Evolutionary conservation across 2,113 vertebrate genomes (phyloP), one percentile per base, ranked within the genome.

Genomic region (Eulemur macaco): DNA sequence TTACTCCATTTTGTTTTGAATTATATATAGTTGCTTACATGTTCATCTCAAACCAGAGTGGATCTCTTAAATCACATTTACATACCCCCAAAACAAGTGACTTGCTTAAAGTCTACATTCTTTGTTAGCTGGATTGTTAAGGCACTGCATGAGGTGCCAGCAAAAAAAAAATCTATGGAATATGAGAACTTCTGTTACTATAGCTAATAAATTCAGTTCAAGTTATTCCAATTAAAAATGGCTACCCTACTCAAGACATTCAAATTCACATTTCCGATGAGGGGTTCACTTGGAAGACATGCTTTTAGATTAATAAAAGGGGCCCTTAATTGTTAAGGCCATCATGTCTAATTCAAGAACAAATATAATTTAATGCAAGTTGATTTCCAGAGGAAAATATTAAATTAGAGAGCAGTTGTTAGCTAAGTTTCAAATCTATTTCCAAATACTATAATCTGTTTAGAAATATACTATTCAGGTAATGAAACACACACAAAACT

Each of bases 211-310:
- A 74, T 86, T 82, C 21, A 77, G 27, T 74, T 94, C 60, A 94
- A 77, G 78, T 86, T 77, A 89, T 80, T 91, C 47, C 12, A 50
- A 50, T 50, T 50, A 88, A 81, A 95, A 96, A 88, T 64, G 17
- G n/a, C 29, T 95, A 45, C 71, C 39, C 37, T 21, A 71, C 18
- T 71, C 5, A 81, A 81, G 58, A 91, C 23, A 89, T 74, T 86
- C 21, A 94, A 83, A 88, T 78, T 66, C 68, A 45, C 39, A 54
- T 89, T 89, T 96, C 91, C 85, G 60, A 93, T 88, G 7, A 31
- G 52, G 23, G 20, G 18, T 86, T 96, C 94, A 74, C 31, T 87
- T 96, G 29, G 77, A 91, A 93, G 13, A 84, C 21, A 87, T n/a
- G 60, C 50, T 80, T 93, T 86, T 23, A 86, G 66, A 77, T 86